Evolutionary conservation across 2,113 vertebrate species (phyloP).

Genomic region (Oxyura jamaicensis): DNA sequence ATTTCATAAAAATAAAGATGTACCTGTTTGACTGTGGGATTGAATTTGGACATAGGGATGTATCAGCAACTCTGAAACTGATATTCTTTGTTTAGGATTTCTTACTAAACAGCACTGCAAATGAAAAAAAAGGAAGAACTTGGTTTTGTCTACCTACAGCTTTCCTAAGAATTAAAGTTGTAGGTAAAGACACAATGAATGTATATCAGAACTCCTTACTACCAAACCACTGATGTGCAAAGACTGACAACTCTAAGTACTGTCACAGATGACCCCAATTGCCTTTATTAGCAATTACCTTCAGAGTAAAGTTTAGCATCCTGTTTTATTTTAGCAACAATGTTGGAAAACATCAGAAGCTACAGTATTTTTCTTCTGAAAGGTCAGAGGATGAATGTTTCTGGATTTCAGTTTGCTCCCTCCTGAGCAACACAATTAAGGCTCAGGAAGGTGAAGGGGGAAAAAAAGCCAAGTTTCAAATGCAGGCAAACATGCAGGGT

Average conservation of each 20-base stretch:
- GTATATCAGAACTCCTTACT: background rate
- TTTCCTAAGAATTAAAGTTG: background rate
- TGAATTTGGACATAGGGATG: constrained; percentile 93
- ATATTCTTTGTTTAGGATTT: constrained; percentile 91
- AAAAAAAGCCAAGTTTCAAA: background rate
- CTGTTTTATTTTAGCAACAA: background rate
- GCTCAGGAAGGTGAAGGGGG: background rate
- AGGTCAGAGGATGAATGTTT: background rate
- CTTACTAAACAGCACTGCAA: constrained; percentile 88
- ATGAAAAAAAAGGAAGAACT: background rate
- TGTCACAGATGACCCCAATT: background rate
- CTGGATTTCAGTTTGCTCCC: background rate
- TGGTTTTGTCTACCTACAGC: background rate
- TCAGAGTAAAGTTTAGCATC: background rate
- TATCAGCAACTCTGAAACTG: constrained; percentile 86
- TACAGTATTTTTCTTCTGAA: background rate
- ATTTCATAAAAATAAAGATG: background rate
- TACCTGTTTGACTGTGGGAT: constrained; percentile 81
- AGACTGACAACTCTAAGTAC: background rate
- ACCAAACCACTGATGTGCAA: background rate
- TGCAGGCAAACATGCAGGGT: background rate
- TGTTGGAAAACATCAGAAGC: background rate
- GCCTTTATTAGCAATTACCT: background rate
- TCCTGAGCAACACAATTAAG: background rate
- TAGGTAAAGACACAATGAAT: background rate